Conservation (phyloP, 2,888 invertebrate species). For the Napeogenes sylphis region DNA sequence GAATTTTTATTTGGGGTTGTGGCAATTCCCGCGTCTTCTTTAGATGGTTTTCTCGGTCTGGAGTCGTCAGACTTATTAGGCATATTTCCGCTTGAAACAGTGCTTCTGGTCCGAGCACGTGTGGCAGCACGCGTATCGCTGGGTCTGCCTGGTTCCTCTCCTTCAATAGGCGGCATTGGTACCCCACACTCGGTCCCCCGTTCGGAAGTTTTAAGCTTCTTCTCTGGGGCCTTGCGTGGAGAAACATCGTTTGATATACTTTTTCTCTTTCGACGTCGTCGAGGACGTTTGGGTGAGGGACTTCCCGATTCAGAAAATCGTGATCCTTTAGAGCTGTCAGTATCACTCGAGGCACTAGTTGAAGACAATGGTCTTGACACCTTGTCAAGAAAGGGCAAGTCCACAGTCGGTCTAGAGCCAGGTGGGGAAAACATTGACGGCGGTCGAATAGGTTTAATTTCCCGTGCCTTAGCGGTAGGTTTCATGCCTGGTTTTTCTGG, state of each 20-base stretch:
- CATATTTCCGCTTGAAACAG: slow-evolving; percentile 82
- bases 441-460: slow-evolving; percentile 60
- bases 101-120: slow-evolving; percentile 83
- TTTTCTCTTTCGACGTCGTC: slow-evolving; percentile 62
- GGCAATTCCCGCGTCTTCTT: slow-evolving; percentile 56
- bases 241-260: slow-evolving; percentile 58
- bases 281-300: slow-evolving; percentile 65
- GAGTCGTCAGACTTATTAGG: slow-evolving; percentile 78
- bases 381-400: slow-evolving; percentile 89
- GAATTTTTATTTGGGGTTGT: slow-evolving; percentile 66
- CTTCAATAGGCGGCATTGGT: slow-evolving; percentile 84
- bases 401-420: slow-evolving; percentile 76
- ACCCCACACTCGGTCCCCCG: slow-evolving; percentile 84
- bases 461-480: slow-evolving; percentile 65
- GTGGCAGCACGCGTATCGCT: slow-evolving; percentile 66
- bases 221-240: slow-evolving; percentile 83
- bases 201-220: slow-evolving; percentile 91
- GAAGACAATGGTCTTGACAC: slow-evolving; percentile 82
- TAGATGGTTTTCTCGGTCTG: slow-evolving; percentile 71
- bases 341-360: slow-evolving; percentile 79
- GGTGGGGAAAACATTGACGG: slow-evolving; percentile 69
- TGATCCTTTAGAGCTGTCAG: slow-evolving; percentile 72
- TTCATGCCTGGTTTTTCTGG: slow-evolving; percentile 62
- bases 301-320: slow-evolving; percentile 61
- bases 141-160: slow-evolving; percentile 83